Percentiles rank a stretch among this genome's conserved stretches.
phyloP scores from a whole-genome alignment of 2,888 invertebrate species.

The Pyralis farinalis region DNA sequence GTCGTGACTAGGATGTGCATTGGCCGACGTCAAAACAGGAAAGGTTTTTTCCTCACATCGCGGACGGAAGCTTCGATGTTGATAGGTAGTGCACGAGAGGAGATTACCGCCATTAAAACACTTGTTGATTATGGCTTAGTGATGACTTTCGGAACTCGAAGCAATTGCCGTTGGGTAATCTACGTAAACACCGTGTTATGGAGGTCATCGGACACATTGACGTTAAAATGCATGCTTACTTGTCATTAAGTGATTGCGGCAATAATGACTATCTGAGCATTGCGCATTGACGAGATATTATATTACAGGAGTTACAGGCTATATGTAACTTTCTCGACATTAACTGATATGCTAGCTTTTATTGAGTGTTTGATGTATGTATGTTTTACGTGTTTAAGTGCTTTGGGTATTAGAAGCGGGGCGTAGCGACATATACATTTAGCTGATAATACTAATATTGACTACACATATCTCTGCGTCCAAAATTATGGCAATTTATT shows the following conservation, averaged over 20 bases:
- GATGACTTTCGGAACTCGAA: slow-evolving; percentile 55
- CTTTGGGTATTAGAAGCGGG: no score
- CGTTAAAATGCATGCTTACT: slow-evolving; percentile 17
- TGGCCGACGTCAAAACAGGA: slow-evolving; percentile 29
- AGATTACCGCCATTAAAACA: slow-evolving; percentile 57
- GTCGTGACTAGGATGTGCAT: slow-evolving; percentile 33
- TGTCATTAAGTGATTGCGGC: slow-evolving; percentile 23
- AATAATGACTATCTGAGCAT: slow-evolving; percentile 7
- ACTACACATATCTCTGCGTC: no score
- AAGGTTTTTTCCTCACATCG: slow-evolving; percentile 39
- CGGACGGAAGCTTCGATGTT: slow-evolving; percentile 54
- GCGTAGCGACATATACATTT: no score
- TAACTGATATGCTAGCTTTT: no score
- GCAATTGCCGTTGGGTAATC: slow-evolving; percentile 45
- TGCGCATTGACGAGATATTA: background rate
- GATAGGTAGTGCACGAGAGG: slow-evolving; percentile 46
- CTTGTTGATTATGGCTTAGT: slow-evolving; percentile 52
- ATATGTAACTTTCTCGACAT: background rate
- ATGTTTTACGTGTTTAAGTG: no score
- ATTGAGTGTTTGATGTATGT: no score
- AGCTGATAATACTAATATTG: no score
- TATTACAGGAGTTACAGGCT: background rate
- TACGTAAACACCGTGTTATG: slow-evolving; percentile 34
- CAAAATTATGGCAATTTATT: no score
- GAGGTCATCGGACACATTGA: slow-evolving; percentile 32